These are phyloP conservation scores for Sparus aurata DNA, from an alignment of 2,797 vertebrate species.

Conservation along the genomic window DNA sequence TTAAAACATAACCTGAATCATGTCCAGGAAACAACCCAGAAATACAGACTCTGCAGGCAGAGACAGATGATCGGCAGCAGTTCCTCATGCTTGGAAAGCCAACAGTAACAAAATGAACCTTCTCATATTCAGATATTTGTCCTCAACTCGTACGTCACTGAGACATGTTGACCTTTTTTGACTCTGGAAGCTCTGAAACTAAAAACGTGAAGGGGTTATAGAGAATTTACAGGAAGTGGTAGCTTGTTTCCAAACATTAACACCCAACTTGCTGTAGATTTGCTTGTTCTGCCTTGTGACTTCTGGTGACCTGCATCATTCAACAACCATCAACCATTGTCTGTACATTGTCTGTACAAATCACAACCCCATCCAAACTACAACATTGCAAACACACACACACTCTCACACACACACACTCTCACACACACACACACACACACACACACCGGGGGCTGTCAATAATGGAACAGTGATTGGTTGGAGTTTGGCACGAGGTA, in stretches of 20 bases:
- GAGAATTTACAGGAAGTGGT: neutral
- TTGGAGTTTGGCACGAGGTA: too few relatives aligned
- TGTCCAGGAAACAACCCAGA: slow-evolving; percentile 1
- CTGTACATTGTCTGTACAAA: slow-evolving; percentile 45
- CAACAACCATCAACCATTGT: too few relatives aligned
- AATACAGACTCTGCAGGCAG: neutral
- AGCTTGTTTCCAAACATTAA: neutral
- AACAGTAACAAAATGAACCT: neutral
- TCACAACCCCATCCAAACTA: neutral
- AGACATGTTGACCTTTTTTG: neutral
- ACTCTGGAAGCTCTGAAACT: neutral
- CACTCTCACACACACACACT: neutral
- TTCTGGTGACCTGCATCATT: too few relatives aligned
- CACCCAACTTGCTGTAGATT: neutral
- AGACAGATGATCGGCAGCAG: neutral
- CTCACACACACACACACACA: too few relatives aligned
- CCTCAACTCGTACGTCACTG: neutral
- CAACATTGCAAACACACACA: neutral
- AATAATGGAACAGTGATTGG: too few relatives aligned
- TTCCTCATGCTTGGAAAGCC: slow-evolving; percentile 26
- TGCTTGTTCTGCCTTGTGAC: neutral
- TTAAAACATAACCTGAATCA: neutral
- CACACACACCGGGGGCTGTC: too few relatives aligned
- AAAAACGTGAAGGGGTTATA: neutral
- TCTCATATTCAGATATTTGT: slow-evolving; percentile 31